Evolutionary conservation across 2,888 invertebrate genomes (phyloP).

Genomic region (Therioaphis trifolii): DNA sequence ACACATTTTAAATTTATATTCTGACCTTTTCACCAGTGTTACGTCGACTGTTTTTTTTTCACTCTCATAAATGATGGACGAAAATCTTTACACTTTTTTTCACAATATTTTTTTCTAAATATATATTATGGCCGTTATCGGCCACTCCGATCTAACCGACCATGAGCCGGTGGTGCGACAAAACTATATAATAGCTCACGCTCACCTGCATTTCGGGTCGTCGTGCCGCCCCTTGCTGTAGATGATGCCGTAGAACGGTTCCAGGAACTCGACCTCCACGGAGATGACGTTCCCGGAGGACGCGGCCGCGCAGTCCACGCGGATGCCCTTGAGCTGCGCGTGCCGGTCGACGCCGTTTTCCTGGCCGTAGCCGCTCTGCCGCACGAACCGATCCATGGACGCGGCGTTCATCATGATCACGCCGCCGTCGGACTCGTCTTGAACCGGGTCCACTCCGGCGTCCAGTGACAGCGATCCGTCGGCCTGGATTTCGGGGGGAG

Average conservation of each 20-base stretch:
- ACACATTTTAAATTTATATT: no score
- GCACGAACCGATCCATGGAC: conserved; percentile 59
- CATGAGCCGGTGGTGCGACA: no score
- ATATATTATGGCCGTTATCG: no score
- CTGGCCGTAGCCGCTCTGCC: conserved; percentile 63
- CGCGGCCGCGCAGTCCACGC: conserved; percentile 74
- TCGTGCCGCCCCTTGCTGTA: conserved; percentile 78
- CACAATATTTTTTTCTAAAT: no score
- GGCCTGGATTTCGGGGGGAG: background rate
- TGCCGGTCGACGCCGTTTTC: conserved; percentile 67
- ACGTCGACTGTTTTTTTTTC: no score
- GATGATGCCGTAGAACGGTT: conserved; percentile 76
- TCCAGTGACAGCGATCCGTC: conserved; percentile 2
- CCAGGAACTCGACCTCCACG: conserved; percentile 75
- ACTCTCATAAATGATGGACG: no score
- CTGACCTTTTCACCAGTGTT: no score
- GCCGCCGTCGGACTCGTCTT: conserved; percentile 8
- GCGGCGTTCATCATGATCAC: conserved; percentile 48
- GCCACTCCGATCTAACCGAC: no score
- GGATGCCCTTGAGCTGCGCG: conserved; percentile 73
- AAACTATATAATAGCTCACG: no score
- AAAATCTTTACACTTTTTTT: no score
- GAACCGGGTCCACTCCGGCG: background rate
- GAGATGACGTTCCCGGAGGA: conserved; percentile 70
- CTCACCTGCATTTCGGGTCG: conserved; percentile 78